phyloP scores from a whole-genome alignment of 2,113 vertebrate genomes.

The Myrmecobius fasciatus region DNA sequence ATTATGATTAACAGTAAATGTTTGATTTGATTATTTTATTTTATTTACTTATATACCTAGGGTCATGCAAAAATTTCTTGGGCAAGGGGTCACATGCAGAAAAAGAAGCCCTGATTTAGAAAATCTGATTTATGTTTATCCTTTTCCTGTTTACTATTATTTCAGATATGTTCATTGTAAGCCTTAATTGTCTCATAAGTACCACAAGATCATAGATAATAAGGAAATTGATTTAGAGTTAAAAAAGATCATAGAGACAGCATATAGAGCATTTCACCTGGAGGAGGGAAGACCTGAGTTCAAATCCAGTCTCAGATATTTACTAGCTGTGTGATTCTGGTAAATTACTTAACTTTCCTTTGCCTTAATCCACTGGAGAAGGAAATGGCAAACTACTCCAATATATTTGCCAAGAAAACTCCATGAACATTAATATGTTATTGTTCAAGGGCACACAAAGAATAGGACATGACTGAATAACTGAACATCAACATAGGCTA shows the following conservation, averaged over 20 bases:
- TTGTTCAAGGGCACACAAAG: background rate
- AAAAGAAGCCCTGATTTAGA: too few relatives aligned
- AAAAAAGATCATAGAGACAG: background rate
- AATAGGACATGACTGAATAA: background rate
- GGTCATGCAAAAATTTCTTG: too few relatives aligned
- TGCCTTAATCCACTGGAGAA: background rate
- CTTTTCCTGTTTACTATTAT: background rate
- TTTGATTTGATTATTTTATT: too few relatives aligned
- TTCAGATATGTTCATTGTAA: background rate
- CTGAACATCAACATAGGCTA: background rate
- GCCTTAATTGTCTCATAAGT: slow-evolving; percentile 12
- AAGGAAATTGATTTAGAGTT: background rate
- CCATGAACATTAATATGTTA: background rate
- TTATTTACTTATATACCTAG: too few relatives aligned
- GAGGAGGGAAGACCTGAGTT: background rate
- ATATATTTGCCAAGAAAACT: background rate
- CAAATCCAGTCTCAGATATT: background rate
- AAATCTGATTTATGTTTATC: background rate
- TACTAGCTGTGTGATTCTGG: background rate
- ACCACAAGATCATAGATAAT: background rate
- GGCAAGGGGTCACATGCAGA: too few relatives aligned
- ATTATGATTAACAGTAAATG: too few relatives aligned
- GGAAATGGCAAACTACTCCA: background rate
- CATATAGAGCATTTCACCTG: background rate
- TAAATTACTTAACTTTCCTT: background rate